Evolutionary conservation across 2,888 invertebrate genomes (phyloP).

Genomic region (Sinopyrophorus schimmeli): DNA sequence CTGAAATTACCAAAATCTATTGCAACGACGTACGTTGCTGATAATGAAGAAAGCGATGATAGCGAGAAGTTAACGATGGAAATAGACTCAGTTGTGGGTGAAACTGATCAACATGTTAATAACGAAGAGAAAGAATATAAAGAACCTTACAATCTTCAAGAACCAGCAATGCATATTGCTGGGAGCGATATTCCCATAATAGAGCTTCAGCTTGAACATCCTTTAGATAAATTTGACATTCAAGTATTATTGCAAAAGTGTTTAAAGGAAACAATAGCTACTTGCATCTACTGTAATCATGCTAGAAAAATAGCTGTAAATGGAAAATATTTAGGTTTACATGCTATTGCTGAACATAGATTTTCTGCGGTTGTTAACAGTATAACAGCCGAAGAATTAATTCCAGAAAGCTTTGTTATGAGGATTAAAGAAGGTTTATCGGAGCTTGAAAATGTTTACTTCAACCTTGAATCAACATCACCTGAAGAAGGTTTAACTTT

Average conservation of each 20-base stretch:
- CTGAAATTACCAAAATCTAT: slow-evolving; percentile 58
- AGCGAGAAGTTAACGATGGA: slow-evolving; percentile 66
- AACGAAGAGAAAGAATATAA: slow-evolving; percentile 43
- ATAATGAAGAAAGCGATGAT: slow-evolving; percentile 57
- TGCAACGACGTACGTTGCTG: slow-evolving; percentile 43
- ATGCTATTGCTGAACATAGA: slow-evolving; percentile 78
- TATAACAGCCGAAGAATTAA: slow-evolving; percentile 73
- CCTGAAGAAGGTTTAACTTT: slow-evolving; percentile 62
- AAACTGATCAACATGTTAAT: slow-evolving; percentile 41
- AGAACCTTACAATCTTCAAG: slow-evolving; percentile 43
- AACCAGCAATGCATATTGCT: slow-evolving; percentile 55
- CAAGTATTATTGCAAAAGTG: slow-evolving; percentile 75
- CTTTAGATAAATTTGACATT: slow-evolving; percentile 74
- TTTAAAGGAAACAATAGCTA: slow-evolving; percentile 67
- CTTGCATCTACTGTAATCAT: slow-evolving; percentile 85
- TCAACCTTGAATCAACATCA: slow-evolving; percentile 73
- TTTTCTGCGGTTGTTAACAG: slow-evolving; percentile 79
- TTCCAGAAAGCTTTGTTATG: slow-evolving; percentile 71
- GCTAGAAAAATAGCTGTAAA: slow-evolving; percentile 83
- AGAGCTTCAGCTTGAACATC: slow-evolving; percentile 73
- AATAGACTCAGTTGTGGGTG: slow-evolving; percentile 53
- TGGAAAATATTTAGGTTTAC: slow-evolving; percentile 77
- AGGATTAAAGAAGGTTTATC: slow-evolving; percentile 66
- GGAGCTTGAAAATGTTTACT: slow-evolving; percentile 66
- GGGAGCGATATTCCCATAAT: slow-evolving; percentile 67